Evolutionary conservation across 2,888 invertebrate genomes (phyloP), one percentile per base, ranked within the genome.

Genomic region (Maniola hyperantus): DNA sequence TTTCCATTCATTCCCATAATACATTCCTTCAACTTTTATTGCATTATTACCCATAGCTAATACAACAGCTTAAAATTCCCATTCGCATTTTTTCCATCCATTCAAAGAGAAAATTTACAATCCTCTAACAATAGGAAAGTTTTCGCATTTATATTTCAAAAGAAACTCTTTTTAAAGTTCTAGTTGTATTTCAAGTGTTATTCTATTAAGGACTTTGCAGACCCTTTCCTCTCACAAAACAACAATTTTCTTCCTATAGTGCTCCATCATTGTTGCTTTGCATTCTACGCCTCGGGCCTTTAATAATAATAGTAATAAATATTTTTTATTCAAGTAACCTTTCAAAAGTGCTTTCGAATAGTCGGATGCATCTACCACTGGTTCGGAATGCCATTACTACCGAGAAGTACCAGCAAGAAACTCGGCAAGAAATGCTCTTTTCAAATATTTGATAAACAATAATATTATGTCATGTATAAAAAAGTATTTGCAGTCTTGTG

Each of bases 211-310:
- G 34, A 50, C 53, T 60, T 33, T 54, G 54, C 60, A 54, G 51
- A 53, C 60, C 65, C 33, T 65, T 65, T 46, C 50, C 46, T 58
- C 34, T 46, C 46, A 33, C 36, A 65, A 54, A 65, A 60, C 26
- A 61, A 33, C 44, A 44, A 53, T 53, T 65, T 50, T 53, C 57
- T 48, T 60, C 48, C 60, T 48, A 60, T 65, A 61, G 65, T 65
- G 33, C 42, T 60, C 54, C 54, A 51, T 20, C 55, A 48, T 54
- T 39, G 48, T 59, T 53, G 60, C 64, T 61, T 58, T 55, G 64
- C 65, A 57, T 53, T 55, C n/a, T n/a, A n/a, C 60, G 48, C 60
- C 55, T 11, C 60, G n/a, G 46, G 54, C 54, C 5, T 13, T 42
- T n/a, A n/a, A n/a, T n/a, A n/a, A n/a, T n/a, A n/a, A n/a, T n/a